Conservation (phyloP, 2,888 invertebrate species). For the Lasioglossum calceatum region DNA sequence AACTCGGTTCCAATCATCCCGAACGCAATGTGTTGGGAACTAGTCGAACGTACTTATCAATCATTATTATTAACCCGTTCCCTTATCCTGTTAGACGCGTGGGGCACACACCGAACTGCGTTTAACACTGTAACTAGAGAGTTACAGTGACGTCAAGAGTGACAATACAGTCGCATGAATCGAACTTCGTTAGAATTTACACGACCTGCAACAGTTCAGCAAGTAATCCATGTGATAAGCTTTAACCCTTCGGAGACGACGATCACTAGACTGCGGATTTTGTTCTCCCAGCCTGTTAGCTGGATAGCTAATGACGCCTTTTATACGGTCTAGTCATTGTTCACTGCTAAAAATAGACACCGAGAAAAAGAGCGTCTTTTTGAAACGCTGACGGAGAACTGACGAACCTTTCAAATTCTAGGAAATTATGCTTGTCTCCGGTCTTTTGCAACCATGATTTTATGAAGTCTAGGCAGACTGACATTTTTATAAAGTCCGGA, state of each 20-base stretch:
- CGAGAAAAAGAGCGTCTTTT: not conserved
- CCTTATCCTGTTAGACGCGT: not conserved
- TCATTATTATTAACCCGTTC: not conserved
- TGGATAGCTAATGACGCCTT: not conserved
- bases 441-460: not conserved
- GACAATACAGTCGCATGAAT: not conserved
- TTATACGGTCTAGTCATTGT: not conserved
- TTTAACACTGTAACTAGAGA: not conserved
- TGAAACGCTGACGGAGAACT: not conserved
- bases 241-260: too few species aligned
- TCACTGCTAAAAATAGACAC: not conserved
- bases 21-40: not conserved
- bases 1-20: not conserved
- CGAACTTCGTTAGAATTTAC: not conserved
- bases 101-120: not conserved
- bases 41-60: not conserved
- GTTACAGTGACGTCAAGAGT: too few species aligned
- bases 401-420: not conserved
- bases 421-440: not conserved
- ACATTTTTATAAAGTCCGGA: not conserved
- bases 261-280: too few species aligned
- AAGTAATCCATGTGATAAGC: not conserved
- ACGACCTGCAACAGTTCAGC: not conserved
- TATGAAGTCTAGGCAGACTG: not conserved
- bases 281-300: not conserved